phyloP scores from a whole-genome alignment of 2,888 invertebrate genomes.

The Bombyx huttoni region DNA sequence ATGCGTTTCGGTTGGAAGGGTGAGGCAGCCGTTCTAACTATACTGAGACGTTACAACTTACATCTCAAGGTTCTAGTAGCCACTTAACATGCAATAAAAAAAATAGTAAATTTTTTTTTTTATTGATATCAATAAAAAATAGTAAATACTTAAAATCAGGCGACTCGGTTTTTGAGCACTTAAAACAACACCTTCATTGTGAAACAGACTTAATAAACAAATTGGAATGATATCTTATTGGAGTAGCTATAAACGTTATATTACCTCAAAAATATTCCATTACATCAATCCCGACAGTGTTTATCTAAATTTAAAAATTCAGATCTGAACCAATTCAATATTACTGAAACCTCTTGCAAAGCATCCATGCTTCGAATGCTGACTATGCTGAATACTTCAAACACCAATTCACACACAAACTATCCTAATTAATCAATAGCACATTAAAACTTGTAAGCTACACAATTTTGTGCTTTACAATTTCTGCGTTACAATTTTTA shows the following conservation, averaged over 20 bases:
- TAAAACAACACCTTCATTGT: not conserved
- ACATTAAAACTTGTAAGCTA: constrained; percentile 9
- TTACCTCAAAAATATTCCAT: not conserved
- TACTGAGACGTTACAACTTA: too few relatives aligned
- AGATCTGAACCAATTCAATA: too few relatives aligned
- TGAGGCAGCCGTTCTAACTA: too few relatives aligned
- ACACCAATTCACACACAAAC: constrained; percentile 24
- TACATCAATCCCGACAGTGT: not conserved
- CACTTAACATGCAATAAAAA: too few relatives aligned
- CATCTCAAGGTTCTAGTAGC: too few relatives aligned
- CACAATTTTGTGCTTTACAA: constrained; percentile 3
- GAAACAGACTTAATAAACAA: not conserved
- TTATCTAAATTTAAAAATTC: not conserved
- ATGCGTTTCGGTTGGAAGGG: too few relatives aligned
- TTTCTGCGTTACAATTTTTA: not conserved
- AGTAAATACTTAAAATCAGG: too few relatives aligned
- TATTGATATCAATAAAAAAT: too few relatives aligned
- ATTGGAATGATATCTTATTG: not conserved
- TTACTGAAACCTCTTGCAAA: not conserved
- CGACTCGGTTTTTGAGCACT: too few relatives aligned
- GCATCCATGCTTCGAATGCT: not conserved
- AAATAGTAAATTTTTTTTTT: too few relatives aligned
- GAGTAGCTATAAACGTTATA: not conserved
- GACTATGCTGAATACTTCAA: constrained; percentile 17
- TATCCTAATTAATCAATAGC: constrained; percentile 13